These are phyloP conservation scores for Bicyclus anynana DNA, from an alignment of 1,140 invertebrate genomes.

Conservation along the genomic window DNA sequence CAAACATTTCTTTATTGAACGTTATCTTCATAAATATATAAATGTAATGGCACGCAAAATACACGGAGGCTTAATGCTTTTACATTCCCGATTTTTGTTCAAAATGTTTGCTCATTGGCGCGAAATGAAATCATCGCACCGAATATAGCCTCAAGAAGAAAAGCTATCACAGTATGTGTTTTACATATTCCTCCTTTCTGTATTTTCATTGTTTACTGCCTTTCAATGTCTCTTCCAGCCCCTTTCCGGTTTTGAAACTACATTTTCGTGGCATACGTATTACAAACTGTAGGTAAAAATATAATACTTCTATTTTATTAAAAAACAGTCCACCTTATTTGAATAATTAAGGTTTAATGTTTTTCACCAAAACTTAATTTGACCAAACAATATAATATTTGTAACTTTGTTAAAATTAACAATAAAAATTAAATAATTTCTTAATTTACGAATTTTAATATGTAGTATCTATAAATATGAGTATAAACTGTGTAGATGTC, in stretches of 20 bases:
- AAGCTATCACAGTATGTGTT: constrained; percentile 45
- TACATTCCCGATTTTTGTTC: constrained; percentile 50
- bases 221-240: constrained; percentile 1
- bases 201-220: neutral
- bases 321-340: too few species aligned
- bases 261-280: neutral
- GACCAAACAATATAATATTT: too few species aligned
- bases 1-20: constrained; percentile 46
- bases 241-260: constrained; percentile 7
- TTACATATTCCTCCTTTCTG: constrained; percentile 56
- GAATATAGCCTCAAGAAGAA: constrained; percentile 59
- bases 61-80: constrained; percentile 52
- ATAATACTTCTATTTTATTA: too few species aligned
- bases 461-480: too few species aligned
- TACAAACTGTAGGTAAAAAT: too few species aligned
- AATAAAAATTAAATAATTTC: too few species aligned
- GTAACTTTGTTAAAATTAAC: too few species aligned
- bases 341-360: too few species aligned
- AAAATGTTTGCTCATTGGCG: constrained; percentile 60
- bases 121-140: constrained; percentile 58
- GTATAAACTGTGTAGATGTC: too few species aligned
- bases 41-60: constrained; percentile 29
- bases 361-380: too few species aligned
- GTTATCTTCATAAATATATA: constrained; percentile 32
- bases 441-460: too few species aligned